phyloP scores from a whole-genome alignment of 2,797 vertebrate genomes.

The Poeciliopsis paucimaculata region DNA sequence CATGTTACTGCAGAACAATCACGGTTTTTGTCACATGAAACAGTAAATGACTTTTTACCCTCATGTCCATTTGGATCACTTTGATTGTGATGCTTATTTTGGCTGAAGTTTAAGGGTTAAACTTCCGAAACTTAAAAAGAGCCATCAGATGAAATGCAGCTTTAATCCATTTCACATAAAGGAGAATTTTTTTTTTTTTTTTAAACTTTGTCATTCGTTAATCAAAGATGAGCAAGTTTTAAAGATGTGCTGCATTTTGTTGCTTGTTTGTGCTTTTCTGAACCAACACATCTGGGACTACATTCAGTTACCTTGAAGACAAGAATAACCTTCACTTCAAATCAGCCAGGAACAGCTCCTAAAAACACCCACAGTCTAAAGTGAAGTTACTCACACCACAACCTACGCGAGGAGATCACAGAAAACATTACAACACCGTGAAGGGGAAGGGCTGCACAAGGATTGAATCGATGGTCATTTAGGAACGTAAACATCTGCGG shows the following conservation, averaged over 20 bases:
- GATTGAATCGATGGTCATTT: slow-evolving; percentile 38
- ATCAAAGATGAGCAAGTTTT: slow-evolving; percentile 25
- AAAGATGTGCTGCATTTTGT: slow-evolving; percentile 57
- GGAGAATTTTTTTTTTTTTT: neutral
- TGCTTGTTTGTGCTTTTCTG: slow-evolving; percentile 64
- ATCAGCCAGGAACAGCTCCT: slow-evolving; percentile 43
- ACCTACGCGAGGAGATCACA: slow-evolving; percentile 62
- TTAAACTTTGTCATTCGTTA: neutral
- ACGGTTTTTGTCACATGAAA: slow-evolving; percentile 52
- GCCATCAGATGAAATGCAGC: slow-evolving; percentile 12
- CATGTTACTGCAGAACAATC: slow-evolving; percentile 71
- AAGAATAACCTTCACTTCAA: slow-evolving; percentile 60
- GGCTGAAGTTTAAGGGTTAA: neutral
- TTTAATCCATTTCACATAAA: slow-evolving; percentile 6
- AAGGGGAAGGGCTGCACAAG: slow-evolving; percentile 47
- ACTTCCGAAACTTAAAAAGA: neutral
- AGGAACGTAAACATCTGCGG: slow-evolving; percentile 42
- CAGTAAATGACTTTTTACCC: slow-evolving; percentile 43
- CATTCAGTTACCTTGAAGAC: slow-evolving; percentile 73
- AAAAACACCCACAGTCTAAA: slow-evolving; percentile 57
- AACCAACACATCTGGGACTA: slow-evolving; percentile 60
- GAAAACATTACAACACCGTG: slow-evolving; percentile 57
- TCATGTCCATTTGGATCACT: slow-evolving; percentile 48
- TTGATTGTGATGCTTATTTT: slow-evolving; percentile 49
- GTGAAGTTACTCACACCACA: slow-evolving; percentile 59